Percentiles rank a stretch among this genome's conserved stretches.
These are phyloP conservation scores for Peromyscus melanophrys DNA, from an alignment of 2,797 vertebrate genomes.

Conservation along the genomic window DNA sequence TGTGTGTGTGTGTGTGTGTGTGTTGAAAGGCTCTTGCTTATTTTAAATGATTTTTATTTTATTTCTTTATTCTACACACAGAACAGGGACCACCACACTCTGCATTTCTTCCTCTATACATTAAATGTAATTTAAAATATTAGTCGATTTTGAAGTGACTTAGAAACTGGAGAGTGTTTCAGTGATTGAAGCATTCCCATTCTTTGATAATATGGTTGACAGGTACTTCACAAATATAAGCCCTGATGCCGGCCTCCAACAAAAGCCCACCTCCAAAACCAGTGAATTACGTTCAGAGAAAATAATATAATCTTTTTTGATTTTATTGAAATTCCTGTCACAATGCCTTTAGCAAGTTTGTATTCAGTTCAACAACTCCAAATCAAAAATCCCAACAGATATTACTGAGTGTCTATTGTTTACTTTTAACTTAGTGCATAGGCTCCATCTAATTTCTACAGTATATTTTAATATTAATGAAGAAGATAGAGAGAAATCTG, in stretches of 20 bases:
- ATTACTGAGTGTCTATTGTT: not conserved
- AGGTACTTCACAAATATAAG: not conserved
- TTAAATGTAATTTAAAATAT: slow-evolving; percentile 63
- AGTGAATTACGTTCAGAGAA: slow-evolving; percentile 43
- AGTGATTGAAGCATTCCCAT: not conserved
- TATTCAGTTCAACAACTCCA: not conserved
- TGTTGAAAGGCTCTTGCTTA: slow-evolving; percentile 48
- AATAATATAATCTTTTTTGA: not conserved
- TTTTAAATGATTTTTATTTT: slow-evolving; percentile 39
- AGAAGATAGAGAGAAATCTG: not conserved
- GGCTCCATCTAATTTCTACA: slow-evolving; percentile 39
- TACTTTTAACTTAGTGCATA: not conserved
- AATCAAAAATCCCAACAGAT: not conserved
- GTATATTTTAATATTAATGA: slow-evolving; percentile 53
- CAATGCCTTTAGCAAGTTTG: slow-evolving; percentile 44
- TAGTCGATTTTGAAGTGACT: slow-evolving; percentile 17
- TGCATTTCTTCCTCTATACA: not conserved
- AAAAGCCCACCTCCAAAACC: slow-evolving; percentile 33
- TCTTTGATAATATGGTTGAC: slow-evolving; percentile 16
- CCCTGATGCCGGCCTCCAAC: not conserved
- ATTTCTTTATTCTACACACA: slow-evolving; percentile 46
- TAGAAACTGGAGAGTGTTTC: not conserved
- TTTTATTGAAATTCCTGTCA: not conserved
- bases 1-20: not conserved
- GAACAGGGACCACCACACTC: not conserved